Percentiles rank a stretch among this genome's conserved stretches.
Evolutionary conservation across 1,140 invertebrate species (phyloP).

Genomic region (Stegodyphus dumicola): DNA sequence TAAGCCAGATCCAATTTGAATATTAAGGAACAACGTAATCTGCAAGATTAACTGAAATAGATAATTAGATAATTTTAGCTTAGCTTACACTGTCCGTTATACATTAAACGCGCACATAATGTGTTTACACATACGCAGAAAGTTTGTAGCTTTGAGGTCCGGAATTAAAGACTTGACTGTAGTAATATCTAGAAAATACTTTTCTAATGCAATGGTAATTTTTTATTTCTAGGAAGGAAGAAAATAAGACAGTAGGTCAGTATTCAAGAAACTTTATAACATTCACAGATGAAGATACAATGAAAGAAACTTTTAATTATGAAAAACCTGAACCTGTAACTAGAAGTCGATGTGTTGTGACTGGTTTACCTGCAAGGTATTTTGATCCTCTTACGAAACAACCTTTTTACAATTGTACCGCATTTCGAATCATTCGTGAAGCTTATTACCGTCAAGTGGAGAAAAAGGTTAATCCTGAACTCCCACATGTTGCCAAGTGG

Average conservation of each 20-base stretch:
- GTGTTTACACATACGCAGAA: too few species aligned
- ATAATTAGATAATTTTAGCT: too few species aligned
- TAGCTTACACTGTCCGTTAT: too few species aligned
- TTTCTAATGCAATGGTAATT: background rate
- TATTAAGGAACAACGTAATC: too few species aligned
- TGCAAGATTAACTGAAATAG: too few species aligned
- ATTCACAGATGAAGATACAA: slow-evolving; percentile 85
- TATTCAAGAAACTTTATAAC: slow-evolving; percentile 89
- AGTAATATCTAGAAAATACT: too few species aligned
- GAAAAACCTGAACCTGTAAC: slow-evolving; percentile 71
- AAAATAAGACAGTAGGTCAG: slow-evolving; percentile 65
- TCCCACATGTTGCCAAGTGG: slow-evolving; percentile 75
- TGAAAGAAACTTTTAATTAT: slow-evolving; percentile 77
- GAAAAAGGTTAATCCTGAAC: slow-evolving; percentile 75
- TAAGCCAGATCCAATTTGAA: too few species aligned
- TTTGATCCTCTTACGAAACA: slow-evolving; percentile 91
- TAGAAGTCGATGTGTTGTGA: slow-evolving; percentile 72
- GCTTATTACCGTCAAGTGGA: slow-evolving; percentile 91
- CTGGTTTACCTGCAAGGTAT: slow-evolving; percentile 84
- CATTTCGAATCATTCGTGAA: slow-evolving; percentile 87
- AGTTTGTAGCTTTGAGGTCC: too few species aligned
- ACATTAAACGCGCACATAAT: too few species aligned
- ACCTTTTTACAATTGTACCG: slow-evolving; percentile 85
- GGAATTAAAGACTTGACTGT: too few species aligned
- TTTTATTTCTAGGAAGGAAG: slow-evolving; percentile 60